Evolutionary conservation across 2,113 vertebrate species (phyloP), one percentile per base, ranked within the genome.

Genomic region (Scophthalmus maximus): DNA sequence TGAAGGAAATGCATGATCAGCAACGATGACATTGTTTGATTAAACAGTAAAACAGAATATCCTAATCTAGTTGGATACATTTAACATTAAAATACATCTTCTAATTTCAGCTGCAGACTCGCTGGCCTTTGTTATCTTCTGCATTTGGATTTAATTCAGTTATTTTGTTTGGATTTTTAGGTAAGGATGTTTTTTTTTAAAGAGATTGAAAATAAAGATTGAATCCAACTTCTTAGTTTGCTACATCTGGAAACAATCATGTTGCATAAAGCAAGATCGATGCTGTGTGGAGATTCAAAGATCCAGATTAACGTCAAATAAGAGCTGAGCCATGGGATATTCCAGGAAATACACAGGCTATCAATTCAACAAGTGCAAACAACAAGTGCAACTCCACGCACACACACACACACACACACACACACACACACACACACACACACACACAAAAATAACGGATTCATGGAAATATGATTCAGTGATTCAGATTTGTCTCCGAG

Each of bases 341-440:
- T 84, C 79, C 72, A 63, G 60, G 66, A 86, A 83, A 70, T n/a
- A 65, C 29, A 66, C 40, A 67, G 22, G 63, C 65, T 71, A 60
- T 72, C 55, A 68, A 73, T 68, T 12, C 25, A 47, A 22, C 20
- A 22, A 49, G 3, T 23, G 20, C 18, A n/a, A n/a, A n/a, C n/a
- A 20, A 44, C 23, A 44, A 62, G 15, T 34, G 58, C 65, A n/a
- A n/a, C n/a, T 5, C 8, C 42, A 17, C 52, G 12, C 60, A 61
- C 26, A 42, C 9, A 36, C 42, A 49, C 6, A 27, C 56, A 57
- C 40, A 55, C 25, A 64, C 3, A 52, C 1, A 50, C n/a, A n/a
- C n/a, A n/a, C 52, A 15, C 60, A 61, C 26, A 42, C 9, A 36
- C 42, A 49, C 6, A 27, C 56, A 57, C 40, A 55, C 25, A 64